A percentile compares a stretch with the other conserved stretches of the same genome.
Evolutionary conservation across 1,140 invertebrate species (phyloP).

Genomic region (Zaprionus nigranus): DNA sequence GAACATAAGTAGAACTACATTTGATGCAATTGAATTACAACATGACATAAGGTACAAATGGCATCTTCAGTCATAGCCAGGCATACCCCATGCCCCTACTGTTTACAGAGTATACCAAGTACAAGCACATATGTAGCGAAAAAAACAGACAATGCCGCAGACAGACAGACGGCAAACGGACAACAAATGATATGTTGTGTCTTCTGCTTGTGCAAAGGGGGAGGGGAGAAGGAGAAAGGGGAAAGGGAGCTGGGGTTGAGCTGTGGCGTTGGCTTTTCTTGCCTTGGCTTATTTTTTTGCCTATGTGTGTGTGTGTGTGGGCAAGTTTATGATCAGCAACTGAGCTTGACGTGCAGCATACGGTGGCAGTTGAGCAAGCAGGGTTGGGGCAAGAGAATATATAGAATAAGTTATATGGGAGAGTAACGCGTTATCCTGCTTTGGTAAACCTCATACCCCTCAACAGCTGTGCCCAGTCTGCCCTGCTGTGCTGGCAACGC

Average conservation of each 20-base stretch:
- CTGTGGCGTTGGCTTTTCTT: conserved; percentile 48
- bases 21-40: no score
- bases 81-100: neutral
- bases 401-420: neutral
- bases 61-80: no score
- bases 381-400: neutral
- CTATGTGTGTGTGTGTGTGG: conserved; percentile 42
- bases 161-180: conserved; percentile 31
- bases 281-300: conserved; percentile 63
- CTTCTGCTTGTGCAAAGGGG: conserved; percentile 45
- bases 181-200: conserved; percentile 73
- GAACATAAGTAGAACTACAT: neutral
- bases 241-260: conserved; percentile 11
- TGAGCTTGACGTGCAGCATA: conserved; percentile 72
- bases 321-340: conserved; percentile 75
- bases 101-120: conserved; percentile 23
- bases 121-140: conserved; percentile 29
- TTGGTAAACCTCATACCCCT: neutral
- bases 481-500: conserved; percentile 22
- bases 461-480: conserved; percentile 27
- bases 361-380: conserved; percentile 54
- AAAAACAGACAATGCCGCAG: conserved; percentile 16
- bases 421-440: conserved; percentile 27
- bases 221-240: neutral
- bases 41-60: no score